Evolutionary conservation across 2,888 invertebrate genomes (phyloP), one percentile per base, ranked within the genome.

Genomic region (Lasioglossum leucozonium): DNA sequence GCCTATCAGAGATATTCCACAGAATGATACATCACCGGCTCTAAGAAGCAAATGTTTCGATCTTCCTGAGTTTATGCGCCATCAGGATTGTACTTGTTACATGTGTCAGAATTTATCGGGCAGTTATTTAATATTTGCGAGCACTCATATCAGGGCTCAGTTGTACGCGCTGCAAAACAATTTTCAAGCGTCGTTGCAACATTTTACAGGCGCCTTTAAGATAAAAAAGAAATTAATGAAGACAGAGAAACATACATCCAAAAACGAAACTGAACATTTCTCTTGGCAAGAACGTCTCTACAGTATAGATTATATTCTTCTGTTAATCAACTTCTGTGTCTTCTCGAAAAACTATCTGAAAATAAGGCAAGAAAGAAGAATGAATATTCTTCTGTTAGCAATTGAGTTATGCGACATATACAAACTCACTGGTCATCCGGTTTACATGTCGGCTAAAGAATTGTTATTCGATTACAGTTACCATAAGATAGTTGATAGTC

Each of bases 91-190:
- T 73, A 42, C 69, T 26, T 95, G 95, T 81, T 94, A 93, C 79
- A 88, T 87, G n/a, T 95, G 95, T 78, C 77, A 82, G 26, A 94
- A 93, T 83, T 40, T 87, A 5, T 86, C 88, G 0, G 95, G 94
- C 78, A 93, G 93, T 73, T 92, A 92, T 83, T 82, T 94, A 13
- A 90, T 93, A 0, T 92, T 94, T 34, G 87, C 92, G 0, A 81
- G 91, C n/a, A 91, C 92, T 0, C 89, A 93, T 51, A 90, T 95
- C 4, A 90, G 94, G 37, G 95, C 94, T 0, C 94, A 94, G 51
- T 86, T 94, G 2, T 94, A 93, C 51, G 90, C 92, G 4, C 72
- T 93, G 13, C 92, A 92, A 42, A 84, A 91, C 18, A 83, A 91
- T 47, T 34, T 18, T 0, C 5, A 78, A 0, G 81, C 89, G 13